Evolutionary conservation across 2,797 vertebrate genomes (phyloP), one percentile per base, ranked within the genome.

Genomic region (Sphenodon punctatus): DNA sequence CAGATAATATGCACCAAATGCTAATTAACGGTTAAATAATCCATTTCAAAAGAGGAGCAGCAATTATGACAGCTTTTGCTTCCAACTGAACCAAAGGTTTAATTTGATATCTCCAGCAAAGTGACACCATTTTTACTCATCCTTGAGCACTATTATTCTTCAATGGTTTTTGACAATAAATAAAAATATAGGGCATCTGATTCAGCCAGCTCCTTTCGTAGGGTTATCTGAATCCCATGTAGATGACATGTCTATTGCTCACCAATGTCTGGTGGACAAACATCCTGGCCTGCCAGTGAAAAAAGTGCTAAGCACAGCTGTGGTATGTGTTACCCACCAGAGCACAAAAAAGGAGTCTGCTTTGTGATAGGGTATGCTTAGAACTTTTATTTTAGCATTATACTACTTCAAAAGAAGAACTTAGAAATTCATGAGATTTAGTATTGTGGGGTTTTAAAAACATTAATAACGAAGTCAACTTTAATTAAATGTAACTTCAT

Each of bases 61-160:
- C 55, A 20, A 27, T 58, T 58, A 4, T 3, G 19, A 34, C 20
- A 36, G 55, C 20, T 36, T 86, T 10, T 7, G 23, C 43, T 70
- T 32, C 25, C 49, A 46, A 34, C 61, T 61, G 25, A 80, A 48
- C 20, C 27, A 75, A 46, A 71, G 41, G 58, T 71, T 79, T 68
- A 66, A 77, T 23, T 0, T 0, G 43, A 75, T 32, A 32, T 32
- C 55, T n/a, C n/a, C n/a, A n/a, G 53, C 27, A 32, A 32, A 55
- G 10, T 6, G 55, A 7, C 51, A 27, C 9, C 16, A 55, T 55
- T 55, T 30, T 55, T 27, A 30, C 51, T 55, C 3, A 9, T 16
- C 19, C 30, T 55, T 51, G 30, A 10, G 55, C 55, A 30, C 25
- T 48, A 27, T 27, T 34, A 84, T 78, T 20, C 75, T 71, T 56